Conservation (phyloP, 1,140 invertebrate species). For the Globodera rostochiensis region DNA sequence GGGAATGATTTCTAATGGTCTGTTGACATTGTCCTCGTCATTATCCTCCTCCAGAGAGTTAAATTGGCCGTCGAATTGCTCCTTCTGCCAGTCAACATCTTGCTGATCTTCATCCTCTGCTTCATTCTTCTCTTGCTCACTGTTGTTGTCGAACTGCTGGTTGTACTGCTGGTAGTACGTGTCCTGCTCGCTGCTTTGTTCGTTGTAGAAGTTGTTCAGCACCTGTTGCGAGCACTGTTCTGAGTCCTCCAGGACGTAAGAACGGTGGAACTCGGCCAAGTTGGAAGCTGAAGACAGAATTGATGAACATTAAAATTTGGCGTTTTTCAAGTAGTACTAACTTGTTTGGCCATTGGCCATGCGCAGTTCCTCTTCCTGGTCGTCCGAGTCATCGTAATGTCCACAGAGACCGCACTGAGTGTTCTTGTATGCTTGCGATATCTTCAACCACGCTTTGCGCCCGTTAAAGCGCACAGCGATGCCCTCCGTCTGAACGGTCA, state of each 20-base stretch:
- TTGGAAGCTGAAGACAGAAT: conserved; percentile 23
- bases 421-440: conserved; percentile 35
- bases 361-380: conserved; percentile 32
- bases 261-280: conserved; percentile 43
- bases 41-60: background rate
- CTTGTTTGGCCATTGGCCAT: conserved; percentile 30
- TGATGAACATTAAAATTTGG: too few species aligned
- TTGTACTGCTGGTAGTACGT: conserved; percentile 6
- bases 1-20: background rate
- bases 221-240: conserved; percentile 24
- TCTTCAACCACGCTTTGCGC: conserved; percentile 32
- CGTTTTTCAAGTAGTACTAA: background rate
- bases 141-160: conserved; percentile 4
- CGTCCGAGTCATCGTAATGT: conserved; percentile 35
- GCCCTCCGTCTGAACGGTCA: conserved; percentile 23
- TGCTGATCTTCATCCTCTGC: conserved; percentile 1
- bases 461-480: conserved; percentile 40
- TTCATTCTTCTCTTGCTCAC: conserved; percentile 11
- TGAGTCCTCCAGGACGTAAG: conserved; percentile 22
- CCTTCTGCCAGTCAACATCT: conserved; percentile 17
- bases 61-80: conserved; percentile 16
- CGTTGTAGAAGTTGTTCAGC: conserved; percentile 21
- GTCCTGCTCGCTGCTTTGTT: background rate
- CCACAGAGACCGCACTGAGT: conserved; percentile 46
- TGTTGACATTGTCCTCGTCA: conserved; percentile 17